These are phyloP conservation scores for Thomomys bottae DNA, from an alignment of 2,113 vertebrate species.

Conservation along the genomic window DNA sequence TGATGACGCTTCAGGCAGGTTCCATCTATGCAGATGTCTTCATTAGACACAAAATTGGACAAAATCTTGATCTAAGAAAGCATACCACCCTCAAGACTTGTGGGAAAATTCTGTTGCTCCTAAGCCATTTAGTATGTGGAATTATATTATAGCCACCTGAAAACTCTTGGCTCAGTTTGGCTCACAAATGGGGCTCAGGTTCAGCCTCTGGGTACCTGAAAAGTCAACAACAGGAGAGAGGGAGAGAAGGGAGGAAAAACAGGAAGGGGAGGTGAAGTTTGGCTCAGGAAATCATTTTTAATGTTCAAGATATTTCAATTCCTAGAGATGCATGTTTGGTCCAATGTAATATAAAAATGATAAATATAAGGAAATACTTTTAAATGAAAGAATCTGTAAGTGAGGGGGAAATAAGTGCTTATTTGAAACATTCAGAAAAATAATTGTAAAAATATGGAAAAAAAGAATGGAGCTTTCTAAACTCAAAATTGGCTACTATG, in stretches of 20 bases:
- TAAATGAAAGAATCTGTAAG: background rate
- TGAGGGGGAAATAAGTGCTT: background rate
- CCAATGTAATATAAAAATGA: conserved; percentile 1
- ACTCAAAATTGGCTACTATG: conserved; percentile 16
- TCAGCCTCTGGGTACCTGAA: background rate
- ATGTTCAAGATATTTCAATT: conserved; percentile 5
- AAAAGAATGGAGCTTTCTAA: background rate
- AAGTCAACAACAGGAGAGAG: background rate
- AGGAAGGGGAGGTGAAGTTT: too few relatives aligned
- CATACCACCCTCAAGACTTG: accelerated
- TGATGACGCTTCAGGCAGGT: background rate
- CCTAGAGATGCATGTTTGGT: background rate
- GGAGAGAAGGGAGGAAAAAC: too few relatives aligned
- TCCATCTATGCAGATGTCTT: background rate
- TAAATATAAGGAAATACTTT: background rate
- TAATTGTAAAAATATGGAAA: background rate
- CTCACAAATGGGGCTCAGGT: background rate
- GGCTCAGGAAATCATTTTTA: background rate
- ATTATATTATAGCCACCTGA: background rate
- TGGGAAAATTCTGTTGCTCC: background rate
- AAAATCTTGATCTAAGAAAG: background rate
- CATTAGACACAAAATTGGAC: background rate
- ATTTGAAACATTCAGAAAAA: background rate
- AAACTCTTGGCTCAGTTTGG: background rate
- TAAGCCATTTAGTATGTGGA: background rate